phyloP scores from a whole-genome alignment of 2,797 vertebrate species.

The Sebastes trivittatus region DNA sequence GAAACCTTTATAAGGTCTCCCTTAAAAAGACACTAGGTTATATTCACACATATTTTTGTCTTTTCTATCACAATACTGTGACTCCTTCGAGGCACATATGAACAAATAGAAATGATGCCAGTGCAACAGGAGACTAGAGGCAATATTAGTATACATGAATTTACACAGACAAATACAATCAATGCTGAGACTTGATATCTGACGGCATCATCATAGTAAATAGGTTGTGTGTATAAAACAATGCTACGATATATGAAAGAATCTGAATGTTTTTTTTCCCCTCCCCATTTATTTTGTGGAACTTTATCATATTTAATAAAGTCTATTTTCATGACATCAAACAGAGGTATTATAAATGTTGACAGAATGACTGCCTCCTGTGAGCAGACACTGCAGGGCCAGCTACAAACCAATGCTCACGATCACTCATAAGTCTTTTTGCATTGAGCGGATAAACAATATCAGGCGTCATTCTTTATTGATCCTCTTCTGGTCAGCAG shows the following conservation, averaged over 20 bases:
- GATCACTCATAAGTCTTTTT: slow-evolving; percentile 37
- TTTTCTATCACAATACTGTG: slow-evolving; percentile 36
- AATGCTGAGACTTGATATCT: slow-evolving; percentile 47
- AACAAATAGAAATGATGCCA: slow-evolving; percentile 42
- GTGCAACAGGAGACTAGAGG: slow-evolving; percentile 45
- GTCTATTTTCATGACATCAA: slow-evolving; percentile 24
- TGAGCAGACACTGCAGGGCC: slow-evolving; percentile 37
- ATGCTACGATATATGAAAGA: slow-evolving; percentile 63
- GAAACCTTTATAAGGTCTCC: slow-evolving; percentile 43
- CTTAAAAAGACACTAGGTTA: slow-evolving; percentile 30
- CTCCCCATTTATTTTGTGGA: slow-evolving; percentile 16
- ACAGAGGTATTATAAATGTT: slow-evolving; percentile 43
- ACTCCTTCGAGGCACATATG: slow-evolving; percentile 37
- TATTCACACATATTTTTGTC: slow-evolving; percentile 39
- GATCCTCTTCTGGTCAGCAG: slow-evolving; percentile 43
- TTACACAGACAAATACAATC: slow-evolving; percentile 62
- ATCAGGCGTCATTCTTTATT: slow-evolving; percentile 35
- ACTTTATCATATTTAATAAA: slow-evolving; percentile 5
- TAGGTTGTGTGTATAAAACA: slow-evolving; percentile 56
- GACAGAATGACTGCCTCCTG: slow-evolving; percentile 25
- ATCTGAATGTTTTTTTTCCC: background rate
- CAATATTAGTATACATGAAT: slow-evolving; percentile 40
- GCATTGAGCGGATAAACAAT: slow-evolving; percentile 35
- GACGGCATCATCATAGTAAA: slow-evolving; percentile 47
- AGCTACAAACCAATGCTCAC: slow-evolving; percentile 49